Evolutionary conservation across 2,113 vertebrate species (phyloP), one percentile per base, ranked within the genome.

Genomic region (Stigmatopora argus): DNA sequence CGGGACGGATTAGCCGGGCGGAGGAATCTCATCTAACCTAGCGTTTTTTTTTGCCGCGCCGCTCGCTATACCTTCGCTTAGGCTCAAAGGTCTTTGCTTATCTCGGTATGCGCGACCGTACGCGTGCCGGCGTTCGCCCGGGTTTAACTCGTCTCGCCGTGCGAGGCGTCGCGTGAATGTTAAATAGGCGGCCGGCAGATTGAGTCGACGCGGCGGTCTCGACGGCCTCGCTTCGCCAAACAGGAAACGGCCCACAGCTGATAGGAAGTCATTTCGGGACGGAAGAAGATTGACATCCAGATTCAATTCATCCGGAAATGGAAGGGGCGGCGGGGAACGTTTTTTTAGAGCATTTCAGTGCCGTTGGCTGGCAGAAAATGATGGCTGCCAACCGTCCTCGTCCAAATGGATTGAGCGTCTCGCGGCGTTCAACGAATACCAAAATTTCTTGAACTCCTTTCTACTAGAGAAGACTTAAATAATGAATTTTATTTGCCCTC

Each of bases 21-120:
- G 76, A 85, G 83, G 80, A 80, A 84, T 89, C 83, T 88, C 87
- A 85, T 89, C 87, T 89, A 89, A 89, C 85, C 85, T 88, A 87
- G 88, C 83, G 86, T 88, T 89, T 89, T 31, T 31, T 88, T 89
- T 89, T 41, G 84, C 85, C 55, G 72, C 85, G 87, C 87, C 77
- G 77, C 83, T 87, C 77, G 77, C 83, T 87, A 44, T 14, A 86
- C 75, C 85, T 89, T 79, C 86, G 85, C 83, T 72, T 79, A 80
- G 75, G 75, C 81, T 77, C 80, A 78, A 78, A 85, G 84, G 83
- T 83, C 79, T 79, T 79, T 79, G 71, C 78, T 81, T 83, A 87
- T 81, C 80, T 81, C 85, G 79, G 35, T 69, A 79, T 79, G 82
- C 77, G 74, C 78, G 78, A 72, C 77, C 71, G 67, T 74, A 53